Evolutionary conservation across 1,140 invertebrate species (phyloP).

Genomic region (Formica selysi): DNA sequence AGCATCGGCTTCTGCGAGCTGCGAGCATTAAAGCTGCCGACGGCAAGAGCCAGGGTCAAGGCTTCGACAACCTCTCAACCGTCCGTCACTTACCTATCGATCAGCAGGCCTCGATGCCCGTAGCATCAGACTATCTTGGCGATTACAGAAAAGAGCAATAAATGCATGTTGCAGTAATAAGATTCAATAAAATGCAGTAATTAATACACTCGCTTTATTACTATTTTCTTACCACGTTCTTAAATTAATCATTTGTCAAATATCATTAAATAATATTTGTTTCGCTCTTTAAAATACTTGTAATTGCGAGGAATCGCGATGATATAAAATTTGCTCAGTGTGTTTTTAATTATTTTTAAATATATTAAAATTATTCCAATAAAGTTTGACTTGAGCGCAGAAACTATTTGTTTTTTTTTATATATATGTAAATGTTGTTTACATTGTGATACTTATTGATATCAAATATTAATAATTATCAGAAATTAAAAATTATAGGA

Average conservation of each 20-base stretch:
- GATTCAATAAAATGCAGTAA: neutral
- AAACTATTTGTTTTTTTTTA: neutral
- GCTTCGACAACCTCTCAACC: constrained; percentile 79
- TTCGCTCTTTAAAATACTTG: neutral
- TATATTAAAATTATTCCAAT: constrained; percentile 14
- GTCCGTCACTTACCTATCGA: constrained; percentile 79
- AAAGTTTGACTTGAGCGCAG: neutral
- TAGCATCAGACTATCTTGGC: neutral
- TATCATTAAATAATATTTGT: neutral
- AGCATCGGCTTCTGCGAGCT: constrained; percentile 69
- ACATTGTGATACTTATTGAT: neutral
- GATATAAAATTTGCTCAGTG: neutral
- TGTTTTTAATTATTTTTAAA: neutral
- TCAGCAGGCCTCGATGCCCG: constrained; percentile 69
- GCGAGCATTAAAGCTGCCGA: constrained; percentile 77
- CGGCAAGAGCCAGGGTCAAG: constrained; percentile 78
- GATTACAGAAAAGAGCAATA: neutral
- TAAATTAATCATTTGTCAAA: neutral
- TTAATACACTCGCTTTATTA: neutral
- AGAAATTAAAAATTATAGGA: neutral
- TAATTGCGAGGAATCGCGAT: neutral
- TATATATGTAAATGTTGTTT: neutral
- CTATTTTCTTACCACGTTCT: too few species aligned
- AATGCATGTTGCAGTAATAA: neutral
- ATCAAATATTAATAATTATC: neutral